phyloP scores from a whole-genome alignment of 2,113 vertebrate species.

The Cololabis saira region DNA sequence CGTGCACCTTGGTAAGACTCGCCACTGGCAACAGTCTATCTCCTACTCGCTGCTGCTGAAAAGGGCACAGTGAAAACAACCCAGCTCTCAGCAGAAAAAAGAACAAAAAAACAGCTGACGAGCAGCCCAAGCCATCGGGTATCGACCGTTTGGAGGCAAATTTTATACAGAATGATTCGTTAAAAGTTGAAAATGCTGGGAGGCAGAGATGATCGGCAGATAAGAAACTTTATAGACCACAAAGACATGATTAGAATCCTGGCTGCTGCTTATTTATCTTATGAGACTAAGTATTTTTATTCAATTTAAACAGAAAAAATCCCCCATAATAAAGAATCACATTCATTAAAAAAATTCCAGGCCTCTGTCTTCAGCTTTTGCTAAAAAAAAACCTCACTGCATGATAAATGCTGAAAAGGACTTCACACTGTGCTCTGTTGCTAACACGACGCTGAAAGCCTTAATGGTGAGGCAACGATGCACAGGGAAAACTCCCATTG shows the following conservation, averaged over 20 bases:
- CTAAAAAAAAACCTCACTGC: not conserved
- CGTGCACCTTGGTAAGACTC: constrained; percentile 72
- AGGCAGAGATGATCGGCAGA: not conserved
- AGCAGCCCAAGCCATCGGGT: constrained; percentile 64
- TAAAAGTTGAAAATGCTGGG: constrained; percentile 29
- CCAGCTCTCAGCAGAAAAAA: constrained; percentile 77
- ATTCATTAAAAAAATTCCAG: not conserved
- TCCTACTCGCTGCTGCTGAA: constrained; percentile 68
- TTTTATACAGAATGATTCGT: constrained; percentile 42
- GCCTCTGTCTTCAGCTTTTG: not conserved
- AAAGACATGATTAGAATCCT: not conserved
- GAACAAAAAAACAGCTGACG: constrained; percentile 77
- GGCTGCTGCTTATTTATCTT: not conserved
- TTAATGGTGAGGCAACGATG: constrained; percentile 4
- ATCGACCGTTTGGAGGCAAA: constrained; percentile 45
- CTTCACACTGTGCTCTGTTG: constrained; percentile 5
- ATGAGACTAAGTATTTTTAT: not conserved
- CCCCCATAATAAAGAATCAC: not conserved
- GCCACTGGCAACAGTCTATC: constrained; percentile 77
- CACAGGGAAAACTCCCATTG: constrained; percentile 6
- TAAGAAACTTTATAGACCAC: too few species aligned
- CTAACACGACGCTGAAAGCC: not conserved
- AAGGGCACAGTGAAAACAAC: constrained; percentile 78
- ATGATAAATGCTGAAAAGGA: constrained; percentile 17
- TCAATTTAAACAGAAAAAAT: not conserved